Conservation (phyloP, 2,888 invertebrate species). For the Troides helena region DNA sequence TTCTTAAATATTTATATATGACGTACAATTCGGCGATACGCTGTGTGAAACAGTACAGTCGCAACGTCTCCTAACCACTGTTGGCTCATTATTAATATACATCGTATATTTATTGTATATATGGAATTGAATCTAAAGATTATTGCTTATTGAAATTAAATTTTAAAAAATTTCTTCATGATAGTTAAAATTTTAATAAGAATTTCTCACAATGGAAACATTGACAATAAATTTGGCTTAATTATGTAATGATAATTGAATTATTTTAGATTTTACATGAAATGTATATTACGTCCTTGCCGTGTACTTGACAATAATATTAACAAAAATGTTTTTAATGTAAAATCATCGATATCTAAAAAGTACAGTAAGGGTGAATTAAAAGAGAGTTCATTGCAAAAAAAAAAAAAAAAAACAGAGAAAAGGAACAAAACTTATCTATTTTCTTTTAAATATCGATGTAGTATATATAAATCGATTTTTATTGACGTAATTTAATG, state of each 20-base stretch:
- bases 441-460: no score
- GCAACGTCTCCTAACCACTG: conserved; percentile 14
- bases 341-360: no score
- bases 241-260: conserved; percentile 30
- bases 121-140: conserved; percentile 34
- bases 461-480: no score
- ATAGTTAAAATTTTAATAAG: conserved; percentile 18
- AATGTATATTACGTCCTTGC: conserved; percentile 40
- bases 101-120: conserved; percentile 30
- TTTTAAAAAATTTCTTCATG: conserved; percentile 20
- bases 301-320: conserved; percentile 54
- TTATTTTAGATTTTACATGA: conserved; percentile 36
- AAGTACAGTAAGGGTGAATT: no score
- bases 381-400: no score
- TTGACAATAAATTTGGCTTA: conserved; percentile 50
- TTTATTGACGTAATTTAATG: no score
- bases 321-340: conserved; percentile 2
- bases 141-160: conserved; percentile 30
- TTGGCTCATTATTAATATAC: conserved; percentile 31
- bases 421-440: no score
- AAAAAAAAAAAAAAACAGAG: no score
- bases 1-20: no score
- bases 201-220: conserved; percentile 41
- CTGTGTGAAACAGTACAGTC: not conserved
- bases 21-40: no score